Conservation (phyloP, 2,113 vertebrate species). For the Oncorhynchus mykiss region DNA sequence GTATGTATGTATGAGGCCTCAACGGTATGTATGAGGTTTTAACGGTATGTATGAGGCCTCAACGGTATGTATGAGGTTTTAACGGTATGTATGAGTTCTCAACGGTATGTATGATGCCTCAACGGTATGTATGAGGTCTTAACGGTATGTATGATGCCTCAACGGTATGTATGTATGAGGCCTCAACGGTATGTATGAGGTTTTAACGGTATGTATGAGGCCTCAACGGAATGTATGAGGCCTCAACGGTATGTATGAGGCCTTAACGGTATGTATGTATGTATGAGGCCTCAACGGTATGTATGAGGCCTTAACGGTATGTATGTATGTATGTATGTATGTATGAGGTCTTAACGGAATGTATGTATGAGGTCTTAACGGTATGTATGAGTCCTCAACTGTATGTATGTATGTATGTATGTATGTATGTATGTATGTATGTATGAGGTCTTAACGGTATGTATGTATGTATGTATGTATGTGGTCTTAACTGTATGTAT, state of each 20-base stretch:
- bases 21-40: slow-evolving; percentile 72
- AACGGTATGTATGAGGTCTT: too few species aligned
- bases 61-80: too few species aligned
- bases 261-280: too few species aligned
- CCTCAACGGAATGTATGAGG: slow-evolving; percentile 82
- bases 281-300: slow-evolving; percentile 76
- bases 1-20: slow-evolving; percentile 62
- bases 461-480: too few species aligned
- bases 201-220: slow-evolving; percentile 63
- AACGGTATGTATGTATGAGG: slow-evolving; percentile 56
- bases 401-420: slow-evolving; percentile 48
- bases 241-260: slow-evolving; percentile 68
- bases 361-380: too few species aligned
- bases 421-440: slow-evolving; percentile 48
- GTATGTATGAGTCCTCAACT: too few species aligned
- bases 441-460: slow-evolving; percentile 76
- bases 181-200: slow-evolving; percentile 78
- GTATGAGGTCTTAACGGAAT: slow-evolving; percentile 80
- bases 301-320: slow-evolving; percentile 80
- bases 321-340: slow-evolving; percentile 48
- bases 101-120: slow-evolving; percentile 62
- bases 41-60: too few species aligned
- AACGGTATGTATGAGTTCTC: slow-evolving; percentile 79
- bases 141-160: too few species aligned
- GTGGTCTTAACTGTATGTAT: slow-evolving; percentile 76